Conservation (phyloP, 2,888 invertebrate genomes). For the Platerodrilus igneus region DNA sequence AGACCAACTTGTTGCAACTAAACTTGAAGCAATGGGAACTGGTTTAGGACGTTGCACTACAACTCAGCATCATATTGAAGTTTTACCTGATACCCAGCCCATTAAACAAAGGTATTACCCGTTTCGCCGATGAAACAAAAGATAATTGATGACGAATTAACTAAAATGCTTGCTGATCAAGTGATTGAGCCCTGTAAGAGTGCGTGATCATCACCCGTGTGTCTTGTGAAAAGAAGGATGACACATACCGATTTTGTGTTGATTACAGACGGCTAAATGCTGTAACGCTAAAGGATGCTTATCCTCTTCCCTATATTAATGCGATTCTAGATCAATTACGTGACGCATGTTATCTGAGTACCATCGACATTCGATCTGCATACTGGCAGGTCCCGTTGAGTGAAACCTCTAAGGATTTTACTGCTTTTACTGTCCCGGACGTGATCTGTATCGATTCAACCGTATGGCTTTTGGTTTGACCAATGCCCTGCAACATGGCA, state of each 20-base stretch:
- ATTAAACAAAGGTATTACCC: conserved; percentile 27
- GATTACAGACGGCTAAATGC: conserved; percentile 30
- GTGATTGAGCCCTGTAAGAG: conserved; percentile 9
- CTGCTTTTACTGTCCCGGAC: conserved; percentile 28
- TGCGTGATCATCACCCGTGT: conserved; percentile 12
- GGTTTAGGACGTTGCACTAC: no score
- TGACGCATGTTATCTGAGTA: conserved; percentile 30
- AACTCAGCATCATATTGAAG: no score
- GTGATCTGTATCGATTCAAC: conserved; percentile 7
- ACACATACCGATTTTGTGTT: conserved; percentile 24
- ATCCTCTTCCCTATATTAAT: conserved; percentile 27
- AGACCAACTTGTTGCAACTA: no score
- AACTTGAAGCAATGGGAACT: no score
- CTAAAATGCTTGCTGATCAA: conserved; percentile 10
- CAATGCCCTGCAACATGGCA: conserved; percentile 17
- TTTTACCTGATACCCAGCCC: no score
- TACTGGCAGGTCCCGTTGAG: conserved; percentile 30
- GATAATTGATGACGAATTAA: conserved; percentile 3
- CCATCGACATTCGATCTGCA: conserved; percentile 28
- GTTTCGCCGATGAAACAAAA: conserved; percentile 7
- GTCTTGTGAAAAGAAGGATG: conserved; percentile 8
- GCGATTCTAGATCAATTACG: conserved; percentile 30
- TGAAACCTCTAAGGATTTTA: conserved; percentile 18
- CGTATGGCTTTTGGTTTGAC: background rate
- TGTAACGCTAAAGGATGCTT: conserved; percentile 25